A percentile compares a stretch with the other conserved stretches of the same genome.
phyloP scores from a whole-genome alignment of 2,888 invertebrate genomes.

The Dendrolimus houi region DNA sequence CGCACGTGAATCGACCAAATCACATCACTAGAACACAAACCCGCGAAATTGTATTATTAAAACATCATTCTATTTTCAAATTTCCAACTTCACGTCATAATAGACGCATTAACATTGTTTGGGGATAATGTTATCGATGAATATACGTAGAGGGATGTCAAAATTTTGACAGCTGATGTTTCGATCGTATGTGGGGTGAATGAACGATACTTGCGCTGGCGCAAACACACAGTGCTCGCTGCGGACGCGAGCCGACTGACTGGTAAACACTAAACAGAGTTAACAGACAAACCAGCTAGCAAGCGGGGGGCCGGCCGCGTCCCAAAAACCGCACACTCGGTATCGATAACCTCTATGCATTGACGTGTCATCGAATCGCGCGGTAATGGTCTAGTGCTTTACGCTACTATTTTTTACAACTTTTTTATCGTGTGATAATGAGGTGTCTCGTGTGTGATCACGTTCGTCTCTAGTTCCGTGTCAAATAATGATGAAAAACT shows the following conservation, averaged over 20 bases:
- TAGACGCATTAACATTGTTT: slow-evolving; percentile 5
- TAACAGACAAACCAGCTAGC: slow-evolving; percentile 10
- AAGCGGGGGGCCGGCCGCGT: slow-evolving; percentile 54
- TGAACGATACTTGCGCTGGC: slow-evolving; percentile 47
- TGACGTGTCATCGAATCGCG: slow-evolving; percentile 9
- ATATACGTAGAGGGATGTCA: slow-evolving; percentile 39
- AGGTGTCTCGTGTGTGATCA: too few relatives aligned
- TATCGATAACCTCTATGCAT: slow-evolving; percentile 7
- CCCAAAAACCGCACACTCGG: slow-evolving; percentile 45
- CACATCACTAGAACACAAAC: slow-evolving; percentile 50
- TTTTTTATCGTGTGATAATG: too few relatives aligned
- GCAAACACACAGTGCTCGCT: slow-evolving; percentile 29
- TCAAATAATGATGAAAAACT: too few relatives aligned
- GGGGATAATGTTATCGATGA: neutral
- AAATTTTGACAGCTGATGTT: slow-evolving; percentile 58
- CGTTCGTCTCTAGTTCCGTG: too few relatives aligned
- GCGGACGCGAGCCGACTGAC: slow-evolving; percentile 47
- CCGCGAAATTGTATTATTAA: slow-evolving; percentile 22
- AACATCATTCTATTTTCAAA: neutral
- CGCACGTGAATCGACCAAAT: slow-evolving; percentile 36
- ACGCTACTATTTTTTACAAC: too few relatives aligned
- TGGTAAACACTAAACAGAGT: slow-evolving; percentile 34
- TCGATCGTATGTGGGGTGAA: slow-evolving; percentile 49
- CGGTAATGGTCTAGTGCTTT: neutral
- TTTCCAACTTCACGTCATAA: neutral